These are phyloP conservation scores for Drosophila sordidula DNA, from an alignment of 2,888 invertebrate species.

Conservation along the genomic window DNA sequence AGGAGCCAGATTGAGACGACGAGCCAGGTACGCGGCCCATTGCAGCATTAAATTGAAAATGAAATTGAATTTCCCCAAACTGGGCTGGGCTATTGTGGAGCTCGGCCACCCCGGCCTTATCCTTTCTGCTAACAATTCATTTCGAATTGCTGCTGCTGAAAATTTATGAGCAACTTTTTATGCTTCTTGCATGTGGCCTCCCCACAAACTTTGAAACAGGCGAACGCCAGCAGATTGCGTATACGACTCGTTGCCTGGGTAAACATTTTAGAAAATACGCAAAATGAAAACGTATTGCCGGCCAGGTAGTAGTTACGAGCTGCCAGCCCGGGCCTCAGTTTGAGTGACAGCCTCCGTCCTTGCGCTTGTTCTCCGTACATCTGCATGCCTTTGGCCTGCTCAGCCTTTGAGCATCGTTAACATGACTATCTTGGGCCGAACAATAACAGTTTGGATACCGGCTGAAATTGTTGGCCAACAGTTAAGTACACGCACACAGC, in stretches of 20 bases:
- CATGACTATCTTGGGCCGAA: neutral
- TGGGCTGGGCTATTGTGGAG: conserved; percentile 57
- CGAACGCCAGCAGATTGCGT: conserved; percentile 47
- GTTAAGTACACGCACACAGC: conserved; percentile 5
- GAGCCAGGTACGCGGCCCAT: conserved; percentile 59
- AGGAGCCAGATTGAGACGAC: conserved; percentile 35
- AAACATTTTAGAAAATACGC: conserved; percentile 37
- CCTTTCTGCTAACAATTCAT: conserved; percentile 65
- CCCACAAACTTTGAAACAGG: conserved; percentile 12
- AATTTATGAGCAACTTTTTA: conserved; percentile 72
- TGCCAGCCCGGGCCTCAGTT: neutral
- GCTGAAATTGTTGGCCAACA: too few relatives aligned
- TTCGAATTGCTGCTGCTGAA: conserved; percentile 53
- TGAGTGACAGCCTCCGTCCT: conserved; percentile 55
- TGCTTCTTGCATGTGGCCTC: conserved; percentile 62
- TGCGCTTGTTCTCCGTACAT: conserved; percentile 8
- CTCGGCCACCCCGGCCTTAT: conserved; percentile 32
- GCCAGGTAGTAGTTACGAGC: neutral
- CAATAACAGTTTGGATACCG: neutral
- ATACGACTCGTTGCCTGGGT: conserved; percentile 31
- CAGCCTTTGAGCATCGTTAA: conserved; percentile 27
- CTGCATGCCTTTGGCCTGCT: neutral
- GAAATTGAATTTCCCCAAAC: conserved; percentile 69
- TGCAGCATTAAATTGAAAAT: conserved; percentile 79
- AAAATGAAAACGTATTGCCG: conserved; percentile 36